phyloP scores from a whole-genome alignment of 2,888 invertebrate species.

The Pyrocoelia pectoralis region DNA sequence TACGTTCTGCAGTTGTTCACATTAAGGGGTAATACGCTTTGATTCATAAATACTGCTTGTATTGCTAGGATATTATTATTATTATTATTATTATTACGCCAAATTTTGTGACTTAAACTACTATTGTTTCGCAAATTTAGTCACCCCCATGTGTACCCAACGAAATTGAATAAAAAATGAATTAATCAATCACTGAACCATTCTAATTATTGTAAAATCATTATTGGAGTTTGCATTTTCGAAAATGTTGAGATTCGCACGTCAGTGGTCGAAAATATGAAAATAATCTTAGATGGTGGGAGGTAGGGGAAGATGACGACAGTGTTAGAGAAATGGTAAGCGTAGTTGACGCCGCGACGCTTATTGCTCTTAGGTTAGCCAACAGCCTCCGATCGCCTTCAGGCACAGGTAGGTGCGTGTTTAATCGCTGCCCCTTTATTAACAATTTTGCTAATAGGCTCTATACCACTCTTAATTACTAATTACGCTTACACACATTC shows the following conservation, averaged over 20 bases:
- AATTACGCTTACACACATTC: not conserved
- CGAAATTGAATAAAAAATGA: no score
- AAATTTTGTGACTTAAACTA: no score
- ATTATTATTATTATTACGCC: no score
- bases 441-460: constrained; percentile 32
- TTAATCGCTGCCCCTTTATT: constrained; percentile 29
- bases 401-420: constrained; percentile 57
- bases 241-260: constrained; percentile 38
- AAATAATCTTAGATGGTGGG: constrained; percentile 27
- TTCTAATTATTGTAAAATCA: no score
- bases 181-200: no score
- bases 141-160: no score
- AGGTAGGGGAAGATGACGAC: constrained; percentile 37
- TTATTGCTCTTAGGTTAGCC: constrained; percentile 59
- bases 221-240: no score
- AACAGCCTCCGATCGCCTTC: constrained; percentile 59
- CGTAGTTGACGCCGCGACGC: constrained; percentile 56
- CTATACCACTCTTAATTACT: constrained; percentile 9
- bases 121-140: no score
- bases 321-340: constrained; percentile 44
- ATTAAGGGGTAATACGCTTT: no score
- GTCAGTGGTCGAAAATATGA: constrained; percentile 15
- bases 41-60: no score
- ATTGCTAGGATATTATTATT: no score
- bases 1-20: no score